phyloP scores from a whole-genome alignment of 2,113 vertebrate species.

The Solenodon paradoxus region DNA sequence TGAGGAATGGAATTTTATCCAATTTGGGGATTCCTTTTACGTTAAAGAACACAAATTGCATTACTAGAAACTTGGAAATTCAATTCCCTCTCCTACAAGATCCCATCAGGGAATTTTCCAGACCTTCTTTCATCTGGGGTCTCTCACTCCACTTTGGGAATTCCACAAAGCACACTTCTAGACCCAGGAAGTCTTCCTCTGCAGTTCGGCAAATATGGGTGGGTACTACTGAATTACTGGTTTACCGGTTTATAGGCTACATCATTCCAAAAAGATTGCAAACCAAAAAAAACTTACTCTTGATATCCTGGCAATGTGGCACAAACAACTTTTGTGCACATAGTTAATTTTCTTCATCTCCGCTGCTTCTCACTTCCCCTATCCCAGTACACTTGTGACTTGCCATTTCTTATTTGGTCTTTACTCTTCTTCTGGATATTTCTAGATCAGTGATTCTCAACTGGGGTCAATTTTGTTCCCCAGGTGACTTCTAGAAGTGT shows the following conservation, averaged over 20 bases:
- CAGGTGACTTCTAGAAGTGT: background rate
- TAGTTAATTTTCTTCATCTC: background rate
- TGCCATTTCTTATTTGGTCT: background rate
- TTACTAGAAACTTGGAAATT: background rate
- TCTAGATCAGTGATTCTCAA: background rate
- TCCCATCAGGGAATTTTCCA: background rate
- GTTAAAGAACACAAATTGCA: background rate
- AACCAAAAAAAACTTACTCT: background rate
- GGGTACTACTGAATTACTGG: background rate
- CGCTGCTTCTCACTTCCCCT: background rate
- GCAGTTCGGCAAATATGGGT: background rate
- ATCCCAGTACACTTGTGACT: accelerated
- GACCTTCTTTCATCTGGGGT: background rate
- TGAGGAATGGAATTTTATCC: background rate
- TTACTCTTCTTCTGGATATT: background rate
- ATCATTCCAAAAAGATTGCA: background rate
- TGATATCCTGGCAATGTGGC: background rate
- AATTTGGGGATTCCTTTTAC: background rate
- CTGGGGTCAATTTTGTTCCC: background rate
- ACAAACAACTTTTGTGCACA: background rate
- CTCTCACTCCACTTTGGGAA: background rate
- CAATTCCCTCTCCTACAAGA: background rate
- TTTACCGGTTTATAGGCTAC: background rate
- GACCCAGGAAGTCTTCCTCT: too few relatives aligned
- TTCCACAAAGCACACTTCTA: background rate